Conservation (phyloP, 2,113 vertebrate species). For the Andinoacara biseriatus region DNA sequence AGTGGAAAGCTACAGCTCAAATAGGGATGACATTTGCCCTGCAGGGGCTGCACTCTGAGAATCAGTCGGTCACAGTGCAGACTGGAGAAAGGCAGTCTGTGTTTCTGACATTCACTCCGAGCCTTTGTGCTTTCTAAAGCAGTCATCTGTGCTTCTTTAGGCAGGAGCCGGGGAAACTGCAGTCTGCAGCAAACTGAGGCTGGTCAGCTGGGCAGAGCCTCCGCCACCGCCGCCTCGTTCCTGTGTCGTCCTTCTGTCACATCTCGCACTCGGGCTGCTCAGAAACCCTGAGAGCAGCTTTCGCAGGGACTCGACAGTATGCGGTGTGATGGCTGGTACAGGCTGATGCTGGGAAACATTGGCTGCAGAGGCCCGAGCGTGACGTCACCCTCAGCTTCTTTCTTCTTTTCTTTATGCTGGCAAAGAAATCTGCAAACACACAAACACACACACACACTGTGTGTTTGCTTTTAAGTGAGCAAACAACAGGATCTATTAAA, state of each 20-base stretch:
- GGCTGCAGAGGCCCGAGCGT: constrained; percentile 3
- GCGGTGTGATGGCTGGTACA: constrained; percentile 57
- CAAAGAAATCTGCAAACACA: not conserved
- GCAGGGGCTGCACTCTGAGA: constrained; percentile 24
- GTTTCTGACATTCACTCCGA: constrained; percentile 57
- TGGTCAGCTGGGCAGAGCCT: not conserved
- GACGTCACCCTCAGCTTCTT: not conserved
- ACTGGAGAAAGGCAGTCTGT: constrained; percentile 67
- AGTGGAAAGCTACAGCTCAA: not conserved
- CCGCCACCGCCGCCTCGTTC: constrained; percentile 26
- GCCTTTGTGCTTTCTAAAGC: constrained; percentile 46
- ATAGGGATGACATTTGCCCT: constrained; percentile 16
- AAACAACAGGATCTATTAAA: not conserved
- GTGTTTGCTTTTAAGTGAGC: not conserved
- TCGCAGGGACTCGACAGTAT: constrained; percentile 57
- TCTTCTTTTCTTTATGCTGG: not conserved
- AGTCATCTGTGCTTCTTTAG: constrained; percentile 9
- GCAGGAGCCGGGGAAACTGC: constrained; percentile 37
- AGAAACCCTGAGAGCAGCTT: constrained; percentile 3
- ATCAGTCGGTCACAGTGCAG: constrained; percentile 58
- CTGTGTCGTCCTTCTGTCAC: constrained; percentile 61
- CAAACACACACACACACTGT: not conserved
- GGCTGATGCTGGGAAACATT: not conserved
- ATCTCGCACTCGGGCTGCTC: constrained; percentile 66
- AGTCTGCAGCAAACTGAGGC: constrained; percentile 17